phyloP scores from a whole-genome alignment of 2,113 vertebrate species.

The Thinocorus orbignyianus region DNA sequence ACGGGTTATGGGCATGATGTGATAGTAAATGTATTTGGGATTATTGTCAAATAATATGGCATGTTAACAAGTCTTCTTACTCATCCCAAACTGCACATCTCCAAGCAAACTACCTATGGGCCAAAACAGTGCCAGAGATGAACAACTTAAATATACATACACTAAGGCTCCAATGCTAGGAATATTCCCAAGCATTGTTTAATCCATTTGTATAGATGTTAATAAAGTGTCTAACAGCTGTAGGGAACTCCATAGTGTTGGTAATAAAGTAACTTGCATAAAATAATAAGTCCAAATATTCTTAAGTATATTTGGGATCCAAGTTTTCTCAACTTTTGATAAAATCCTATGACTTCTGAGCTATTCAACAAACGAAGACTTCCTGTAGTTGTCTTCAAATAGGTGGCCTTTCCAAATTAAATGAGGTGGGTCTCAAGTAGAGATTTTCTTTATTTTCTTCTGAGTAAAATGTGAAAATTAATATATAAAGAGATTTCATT shows the following conservation, averaged over 20 bases:
- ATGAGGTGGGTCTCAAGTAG: not conserved
- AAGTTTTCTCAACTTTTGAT: not conserved
- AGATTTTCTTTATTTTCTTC: not conserved
- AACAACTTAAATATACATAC: not conserved
- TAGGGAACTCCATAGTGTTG: not conserved
- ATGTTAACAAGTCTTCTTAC: not conserved
- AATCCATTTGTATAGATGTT: not conserved
- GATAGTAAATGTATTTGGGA: not conserved
- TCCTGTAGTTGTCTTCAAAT: not conserved
- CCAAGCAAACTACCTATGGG: not conserved
- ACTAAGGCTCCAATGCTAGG: not conserved
- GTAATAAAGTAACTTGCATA: not conserved
- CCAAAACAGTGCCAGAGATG: not conserved
- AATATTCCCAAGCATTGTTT: not conserved
- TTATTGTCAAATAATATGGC: not conserved
- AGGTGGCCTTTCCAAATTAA: not conserved
- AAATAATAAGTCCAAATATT: not conserved
- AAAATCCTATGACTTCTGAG: not conserved
- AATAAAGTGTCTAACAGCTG: not conserved
- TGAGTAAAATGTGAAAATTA: not conserved
- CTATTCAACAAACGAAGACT: not conserved
- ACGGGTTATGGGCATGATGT: not conserved
- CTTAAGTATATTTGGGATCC: not conserved
- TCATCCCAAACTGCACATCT: not conserved
- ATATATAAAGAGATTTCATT: not conserved